Evolutionary conservation across 1,140 invertebrate species (phyloP).

Genomic region (Polyergus mexicanus): DNA sequence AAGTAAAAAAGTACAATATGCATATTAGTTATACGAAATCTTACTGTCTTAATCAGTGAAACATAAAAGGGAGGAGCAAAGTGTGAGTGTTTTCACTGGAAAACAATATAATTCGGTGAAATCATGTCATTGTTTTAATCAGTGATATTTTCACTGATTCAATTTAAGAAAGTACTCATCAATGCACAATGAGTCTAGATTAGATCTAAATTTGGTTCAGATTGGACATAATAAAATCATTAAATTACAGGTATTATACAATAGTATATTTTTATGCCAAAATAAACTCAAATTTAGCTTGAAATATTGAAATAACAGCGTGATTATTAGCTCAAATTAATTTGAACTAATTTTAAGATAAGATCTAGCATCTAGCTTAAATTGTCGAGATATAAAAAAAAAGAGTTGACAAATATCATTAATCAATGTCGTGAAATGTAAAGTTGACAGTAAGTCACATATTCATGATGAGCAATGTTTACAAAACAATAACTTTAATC

Average conservation of each 20-base stretch:
- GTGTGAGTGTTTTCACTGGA: too few species aligned
- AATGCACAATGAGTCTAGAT: not conserved
- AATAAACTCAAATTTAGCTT: not conserved
- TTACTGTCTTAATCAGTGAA: too few species aligned
- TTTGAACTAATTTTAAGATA: slow-evolving; percentile 5
- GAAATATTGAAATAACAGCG: not conserved
- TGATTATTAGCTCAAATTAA: not conserved
- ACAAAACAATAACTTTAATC: not conserved
- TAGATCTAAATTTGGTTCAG: not conserved
- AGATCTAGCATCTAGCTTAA: not conserved
- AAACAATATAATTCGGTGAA: too few species aligned
- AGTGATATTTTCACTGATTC: too few species aligned
- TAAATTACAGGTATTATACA: not conserved
- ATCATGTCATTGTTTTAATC: too few species aligned
- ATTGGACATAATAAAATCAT: not conserved
- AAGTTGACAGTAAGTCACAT: slow-evolving; percentile 12
- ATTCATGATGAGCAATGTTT: slow-evolving; percentile 14
- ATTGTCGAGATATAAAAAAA: not conserved
- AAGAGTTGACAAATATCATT: slow-evolving; percentile 13
- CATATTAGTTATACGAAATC: too few species aligned
- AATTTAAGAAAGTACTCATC: too few species aligned
- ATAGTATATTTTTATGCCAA: not conserved
- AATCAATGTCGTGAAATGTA: slow-evolving; percentile 35
- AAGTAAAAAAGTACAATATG: too few species aligned
- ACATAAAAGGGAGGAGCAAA: too few species aligned